These are phyloP conservation scores for Cenopis cana DNA, from an alignment of 2,888 invertebrate species.

Conservation along the genomic window DNA sequence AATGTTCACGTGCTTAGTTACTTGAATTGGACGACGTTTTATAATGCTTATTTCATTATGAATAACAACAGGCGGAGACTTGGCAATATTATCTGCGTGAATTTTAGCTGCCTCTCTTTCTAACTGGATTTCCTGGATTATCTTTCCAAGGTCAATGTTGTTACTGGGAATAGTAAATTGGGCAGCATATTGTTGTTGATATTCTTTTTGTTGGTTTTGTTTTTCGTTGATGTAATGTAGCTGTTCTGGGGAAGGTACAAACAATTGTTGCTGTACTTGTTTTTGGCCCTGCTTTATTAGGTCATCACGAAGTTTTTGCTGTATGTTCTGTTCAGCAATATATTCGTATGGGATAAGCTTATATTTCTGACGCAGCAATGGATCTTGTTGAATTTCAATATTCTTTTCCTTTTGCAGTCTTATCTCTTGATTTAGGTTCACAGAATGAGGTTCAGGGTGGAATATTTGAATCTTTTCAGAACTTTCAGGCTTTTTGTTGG, in stretches of 20 bases:
- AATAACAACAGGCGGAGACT: constrained; percentile 54
- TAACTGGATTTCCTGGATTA: constrained; percentile 53
- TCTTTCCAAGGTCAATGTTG: constrained; percentile 61
- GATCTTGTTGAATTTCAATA: constrained; percentile 41
- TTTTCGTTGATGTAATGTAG: constrained; percentile 23
- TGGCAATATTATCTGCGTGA: constrained; percentile 60
- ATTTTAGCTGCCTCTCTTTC: constrained; percentile 61
- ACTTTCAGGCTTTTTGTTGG: constrained; percentile 38
- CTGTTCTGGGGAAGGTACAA: constrained; percentile 36
- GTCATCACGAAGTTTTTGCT: constrained; percentile 26
- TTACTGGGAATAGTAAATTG: constrained; percentile 63
- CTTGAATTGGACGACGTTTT: constrained; percentile 54
- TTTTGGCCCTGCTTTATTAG: constrained; percentile 44
- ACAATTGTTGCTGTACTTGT: constrained; percentile 47
- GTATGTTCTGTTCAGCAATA: constrained; percentile 28
- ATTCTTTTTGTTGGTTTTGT: constrained; percentile 35
- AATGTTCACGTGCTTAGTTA: constrained; percentile 54
- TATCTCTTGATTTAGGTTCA: constrained; percentile 25
- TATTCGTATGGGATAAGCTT: constrained; percentile 44
- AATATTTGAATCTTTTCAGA: constrained; percentile 35
- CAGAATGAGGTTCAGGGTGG: constrained; percentile 37
- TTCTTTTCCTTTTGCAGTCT: constrained; percentile 29
- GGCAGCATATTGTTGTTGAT: constrained; percentile 59
- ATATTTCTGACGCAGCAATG: constrained; percentile 38
- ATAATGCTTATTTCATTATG: constrained; percentile 57